Percentiles rank a stretch among this genome's conserved stretches.
Conservation (phyloP, 2,113 vertebrate genomes). For the Globicephala melas region DNA sequence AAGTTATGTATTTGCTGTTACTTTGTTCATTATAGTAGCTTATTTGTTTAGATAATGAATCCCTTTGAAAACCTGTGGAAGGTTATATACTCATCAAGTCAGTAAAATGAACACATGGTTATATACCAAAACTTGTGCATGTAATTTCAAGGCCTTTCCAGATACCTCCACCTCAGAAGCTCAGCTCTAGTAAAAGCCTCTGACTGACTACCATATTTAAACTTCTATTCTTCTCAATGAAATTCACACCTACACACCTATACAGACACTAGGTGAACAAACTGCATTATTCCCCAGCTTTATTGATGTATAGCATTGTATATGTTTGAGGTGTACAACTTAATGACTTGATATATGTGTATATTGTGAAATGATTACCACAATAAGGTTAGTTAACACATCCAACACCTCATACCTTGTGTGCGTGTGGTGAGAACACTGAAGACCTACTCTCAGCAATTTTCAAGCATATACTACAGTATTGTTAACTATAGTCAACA, state of each 20-base stretch:
- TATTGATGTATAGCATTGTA: not conserved
- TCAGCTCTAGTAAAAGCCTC: not conserved
- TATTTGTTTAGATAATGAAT: not conserved
- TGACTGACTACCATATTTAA: not conserved
- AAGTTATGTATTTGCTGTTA: not conserved
- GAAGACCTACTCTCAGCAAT: not conserved
- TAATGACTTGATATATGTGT: not conserved
- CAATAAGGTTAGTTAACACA: not conserved
- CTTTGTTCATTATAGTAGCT: not conserved
- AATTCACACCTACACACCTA: not conserved
- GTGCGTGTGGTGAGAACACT: not conserved
- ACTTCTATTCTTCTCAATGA: not conserved
- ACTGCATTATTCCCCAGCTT: not conserved
- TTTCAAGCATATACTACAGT: not conserved
- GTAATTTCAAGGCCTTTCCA: not conserved
- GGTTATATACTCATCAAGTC: not conserved
- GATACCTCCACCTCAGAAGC: not conserved
- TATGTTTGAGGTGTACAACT: not conserved
- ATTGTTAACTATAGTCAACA: not conserved
- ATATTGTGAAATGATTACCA: not conserved
- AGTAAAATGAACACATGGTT: not conserved
- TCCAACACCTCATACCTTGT: not conserved
- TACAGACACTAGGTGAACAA: not conserved
- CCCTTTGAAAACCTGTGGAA: not conserved
- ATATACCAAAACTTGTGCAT: not conserved